Conservation (phyloP, 2,888 invertebrate genomes). For the Mamestra brassicae region DNA sequence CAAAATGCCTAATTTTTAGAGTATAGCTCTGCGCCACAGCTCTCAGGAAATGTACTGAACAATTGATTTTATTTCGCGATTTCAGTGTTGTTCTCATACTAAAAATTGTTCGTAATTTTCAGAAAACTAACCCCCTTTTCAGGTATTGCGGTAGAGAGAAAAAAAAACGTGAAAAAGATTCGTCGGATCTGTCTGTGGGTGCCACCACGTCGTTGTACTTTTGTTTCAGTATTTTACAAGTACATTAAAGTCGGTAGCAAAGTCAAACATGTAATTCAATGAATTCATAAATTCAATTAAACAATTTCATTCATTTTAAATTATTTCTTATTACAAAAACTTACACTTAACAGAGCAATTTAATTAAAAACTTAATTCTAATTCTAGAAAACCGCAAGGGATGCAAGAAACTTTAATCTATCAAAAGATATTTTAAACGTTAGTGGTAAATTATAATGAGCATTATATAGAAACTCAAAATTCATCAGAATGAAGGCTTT, state of each 20-base stretch:
- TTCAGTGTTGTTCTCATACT: too few relatives aligned
- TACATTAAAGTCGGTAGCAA: not conserved
- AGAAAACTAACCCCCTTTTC: too few relatives aligned
- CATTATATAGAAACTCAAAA: not conserved
- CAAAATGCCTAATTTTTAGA: too few relatives aligned
- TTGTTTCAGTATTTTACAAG: not conserved
- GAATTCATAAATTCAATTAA: not conserved
- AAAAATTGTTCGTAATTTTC: too few relatives aligned
- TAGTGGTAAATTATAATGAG: not conserved
- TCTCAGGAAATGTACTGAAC: too few relatives aligned
- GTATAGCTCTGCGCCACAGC: too few relatives aligned
- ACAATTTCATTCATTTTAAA: conserved; percentile 11
- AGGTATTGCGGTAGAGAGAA: too few relatives aligned
- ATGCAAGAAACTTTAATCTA: not conserved
- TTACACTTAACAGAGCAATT: not conserved
- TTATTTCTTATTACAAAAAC: not conserved
- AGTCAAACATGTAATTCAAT: not conserved
- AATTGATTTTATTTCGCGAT: too few relatives aligned
- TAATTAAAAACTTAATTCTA: conserved; percentile 1
- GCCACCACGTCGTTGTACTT: too few relatives aligned
- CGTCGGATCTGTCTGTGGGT: too few relatives aligned
- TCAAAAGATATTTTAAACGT: not conserved
- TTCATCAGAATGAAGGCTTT: not conserved
- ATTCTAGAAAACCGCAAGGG: not conserved
- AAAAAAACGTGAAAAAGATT: too few relatives aligned